Evolutionary conservation across 2,888 invertebrate species (phyloP), one percentile per base, ranked within the genome.

Genomic region (Diaperis boleti): DNA sequence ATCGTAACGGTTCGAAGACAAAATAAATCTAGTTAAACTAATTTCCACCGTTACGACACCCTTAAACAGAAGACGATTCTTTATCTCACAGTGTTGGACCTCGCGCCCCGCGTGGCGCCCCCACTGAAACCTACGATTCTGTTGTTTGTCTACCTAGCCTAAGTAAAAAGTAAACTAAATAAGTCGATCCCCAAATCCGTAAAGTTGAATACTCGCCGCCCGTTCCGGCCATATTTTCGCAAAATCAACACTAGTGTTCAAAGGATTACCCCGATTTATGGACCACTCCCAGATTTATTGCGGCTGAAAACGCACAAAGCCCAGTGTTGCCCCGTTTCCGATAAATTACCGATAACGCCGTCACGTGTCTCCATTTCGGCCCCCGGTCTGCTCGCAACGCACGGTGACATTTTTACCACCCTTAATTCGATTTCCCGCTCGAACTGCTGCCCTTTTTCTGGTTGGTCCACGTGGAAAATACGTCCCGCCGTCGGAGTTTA

Each of bases 371-470:
- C 26, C 26, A 26, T 26, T 26, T 26, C n/a, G 6, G n/a, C 8
- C 6, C 26, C n/a, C n/a, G n/a, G 26, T 26, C n/a, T 26, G 6
- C 6, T 26, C n/a, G 26, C 26, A 26, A n/a, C n/a, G n/a, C 6
- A 2, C 3, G n/a, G 26, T 26, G 26, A 3, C 26, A n/a, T 26
- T n/a, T n/a, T n/a, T n/a, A n/a, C n/a, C n/a, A n/a, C 26, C n/a
- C 26, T 13, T 39, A 13, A 39, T 39, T 39, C 39, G 15, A 39
- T 39, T 39, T 39, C n/a, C 11, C n/a, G 8, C 39, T 39, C 7
- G 13, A 39, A 39, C 15, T 39, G n/a, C 39, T 14, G 6, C 15
- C 8, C 17, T 39, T 39, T 39, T 33, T 33, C 2, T 15, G 6
- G 14, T 13, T 17, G 7, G 3, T 39, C 15, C n/a, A 33, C 33